Evolutionary conservation across 1,140 invertebrate genomes (phyloP), one percentile per base, ranked within the genome.

Genomic region (Drosophila jambulina): DNA sequence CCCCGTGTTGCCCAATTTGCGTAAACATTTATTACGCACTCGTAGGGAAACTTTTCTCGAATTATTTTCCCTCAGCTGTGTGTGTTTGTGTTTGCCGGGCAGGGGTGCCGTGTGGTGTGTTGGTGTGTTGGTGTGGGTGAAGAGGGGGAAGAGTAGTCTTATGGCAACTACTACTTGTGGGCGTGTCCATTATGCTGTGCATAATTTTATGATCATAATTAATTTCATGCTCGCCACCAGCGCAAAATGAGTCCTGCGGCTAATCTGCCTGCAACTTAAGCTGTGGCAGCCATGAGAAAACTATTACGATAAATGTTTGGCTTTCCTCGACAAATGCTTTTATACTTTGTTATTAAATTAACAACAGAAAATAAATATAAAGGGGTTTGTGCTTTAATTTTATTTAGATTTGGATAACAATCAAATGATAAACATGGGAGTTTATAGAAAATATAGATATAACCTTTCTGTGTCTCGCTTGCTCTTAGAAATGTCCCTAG

Each of bases 191-290:
- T 43, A 67, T 74, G 68, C 70, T 76, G 49, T 80, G 76, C 81
- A 84, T 83, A 84, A 84, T 84, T 84, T 84, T 80, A 84, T 84
- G 72, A 77, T 84, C 76, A 80, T 84, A 84, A 84, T 84, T 84
- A 84, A 84, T 84, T 84, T 80, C 62, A 77, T 80, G 75, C 67
- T 70, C 54, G 70, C 54, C 58, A 59, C 45, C 38, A 42, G 48
- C 34, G 62, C 62, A 45, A 34, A 64, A 68, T 45, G 48, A 72
- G 40, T 75, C 42, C 68, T 72, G 68, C 46, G 48, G 56, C 72
- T 61, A 70, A 56, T 42, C 49, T 48, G 36, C 21, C 29, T 15
- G 54, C 56, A 51, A 61, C 38, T 64, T 51, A 13, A 51, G 40
- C 36, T 40, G 25, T 56, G 12, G 67, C 67, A 25, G 62, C 46